Base-by-base conservation (phyloP, 2,113 vertebrate species). In the Corydoras maculifer region DNA sequence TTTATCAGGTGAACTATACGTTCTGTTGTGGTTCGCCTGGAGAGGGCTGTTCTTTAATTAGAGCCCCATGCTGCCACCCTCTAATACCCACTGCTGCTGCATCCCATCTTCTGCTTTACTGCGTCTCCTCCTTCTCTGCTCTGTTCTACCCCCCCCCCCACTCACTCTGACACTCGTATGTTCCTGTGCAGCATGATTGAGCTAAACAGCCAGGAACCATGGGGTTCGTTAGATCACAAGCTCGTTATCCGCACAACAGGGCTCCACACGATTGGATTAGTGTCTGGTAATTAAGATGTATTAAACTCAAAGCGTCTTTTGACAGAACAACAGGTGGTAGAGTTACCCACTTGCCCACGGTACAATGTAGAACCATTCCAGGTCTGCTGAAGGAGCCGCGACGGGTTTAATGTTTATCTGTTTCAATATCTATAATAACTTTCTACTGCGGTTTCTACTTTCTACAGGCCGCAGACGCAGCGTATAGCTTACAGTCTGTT, bases 221-320 rank as follows among this genome's bases (percentile, higher is more conserved):
- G 35, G 70, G 73, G 73, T 72, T 72, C 7, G 63, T 31, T 62
- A 60, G 68, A 75, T 78, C 76, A 69, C 70, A 70, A 58, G 74
- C 66, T 76, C 9, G 51, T 76, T 79, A 79, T 69, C 61, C 58
- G 29, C 74, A 58, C 74, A 70, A 70, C 66, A 30, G 74, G 68
- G 72, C 30, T 43, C 62, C 62, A 60, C 51, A 51, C 13, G 61
- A 48, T 70, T 69, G 60, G 77, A 75, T 75, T 79, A 75, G 64
- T 58, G 73, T 76, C 65, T 67, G 63, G 62, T 73, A 79, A 79
- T 79, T 79, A 76, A 65, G 70, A 79, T 59, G 14, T 66, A 79
- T 79, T 75, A 79, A 79, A 75, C 62, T 76, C 74, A 79, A 79
- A 75, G 62, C 58, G 65, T 5, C 32, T 31, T 72, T 75, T 61